Evolutionary conservation across 2,888 invertebrate species (phyloP).

Genomic region (Eupithecia pulchellata): DNA sequence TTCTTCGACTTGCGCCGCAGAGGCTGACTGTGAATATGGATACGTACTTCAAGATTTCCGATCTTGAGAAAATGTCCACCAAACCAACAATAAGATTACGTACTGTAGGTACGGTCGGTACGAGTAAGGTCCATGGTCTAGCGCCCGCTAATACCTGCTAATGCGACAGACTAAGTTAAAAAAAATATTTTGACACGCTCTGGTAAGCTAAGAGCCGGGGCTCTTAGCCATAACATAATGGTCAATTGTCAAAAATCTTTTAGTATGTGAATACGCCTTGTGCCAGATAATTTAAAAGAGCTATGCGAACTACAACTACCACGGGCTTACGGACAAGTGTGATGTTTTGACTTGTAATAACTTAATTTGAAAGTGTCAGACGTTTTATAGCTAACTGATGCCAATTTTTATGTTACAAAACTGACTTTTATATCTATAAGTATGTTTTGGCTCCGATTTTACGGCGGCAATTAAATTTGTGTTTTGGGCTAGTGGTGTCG

Average conservation of each 20-base stretch:
- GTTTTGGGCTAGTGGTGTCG: constrained; percentile 14
- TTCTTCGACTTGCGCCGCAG: not conserved
- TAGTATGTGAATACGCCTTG: not conserved
- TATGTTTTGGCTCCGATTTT: constrained; percentile 13
- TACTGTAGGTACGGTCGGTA: no score
- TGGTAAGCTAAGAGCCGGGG: not conserved
- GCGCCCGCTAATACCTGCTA: not conserved
- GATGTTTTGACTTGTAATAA: constrained; percentile 36
- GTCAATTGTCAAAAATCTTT: not conserved
- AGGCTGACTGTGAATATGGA: no score
- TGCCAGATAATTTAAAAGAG: constrained; percentile 9
- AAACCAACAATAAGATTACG: not conserved
- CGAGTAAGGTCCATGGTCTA: not conserved
- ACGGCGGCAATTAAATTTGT: constrained; percentile 14
- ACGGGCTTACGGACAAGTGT: constrained; percentile 32
- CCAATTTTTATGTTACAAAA: constrained; percentile 27
- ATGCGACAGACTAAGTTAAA: not conserved
- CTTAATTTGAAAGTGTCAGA: constrained; percentile 31
- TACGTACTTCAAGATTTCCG: no score
- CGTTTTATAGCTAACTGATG: constrained; percentile 26
- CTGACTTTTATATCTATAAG: constrained; percentile 13
- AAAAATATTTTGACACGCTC: not conserved
- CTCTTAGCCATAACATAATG: not conserved
- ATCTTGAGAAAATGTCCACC: not conserved
- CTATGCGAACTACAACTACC: not conserved